Conservation (phyloP, 2,797 vertebrate species). For the Schizothorax lantsangensis region DNA sequence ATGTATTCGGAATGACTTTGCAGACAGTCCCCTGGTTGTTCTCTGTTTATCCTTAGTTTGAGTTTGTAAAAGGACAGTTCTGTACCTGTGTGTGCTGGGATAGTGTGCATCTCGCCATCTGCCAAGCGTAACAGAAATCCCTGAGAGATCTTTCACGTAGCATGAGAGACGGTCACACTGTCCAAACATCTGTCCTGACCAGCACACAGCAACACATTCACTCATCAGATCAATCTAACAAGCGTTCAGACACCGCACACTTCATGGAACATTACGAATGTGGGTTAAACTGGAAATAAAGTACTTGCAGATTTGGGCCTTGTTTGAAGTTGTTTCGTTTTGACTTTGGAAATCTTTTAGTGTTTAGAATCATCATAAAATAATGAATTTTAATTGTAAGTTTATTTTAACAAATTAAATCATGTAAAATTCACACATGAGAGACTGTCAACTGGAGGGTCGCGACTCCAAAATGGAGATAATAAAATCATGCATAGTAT, state of each 20-base stretch:
- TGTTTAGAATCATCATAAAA: conserved; percentile 6
- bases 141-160: conserved; percentile 76
- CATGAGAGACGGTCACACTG: conserved; percentile 76
- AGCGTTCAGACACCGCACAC: neutral
- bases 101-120: conserved; percentile 72
- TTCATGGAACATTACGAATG: neutral
- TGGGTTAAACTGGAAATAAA: neutral
- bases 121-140: conserved; percentile 79
- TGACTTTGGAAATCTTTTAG: neutral
- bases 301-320: neutral
- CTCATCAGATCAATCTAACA: conserved; percentile 70
- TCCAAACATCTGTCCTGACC: conserved; percentile 78
- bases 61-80: conserved; percentile 53
- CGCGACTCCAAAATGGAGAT: neutral
- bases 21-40: conserved; percentile 64
- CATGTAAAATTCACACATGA: neutral
- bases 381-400: neutral
- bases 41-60: conserved; percentile 46
- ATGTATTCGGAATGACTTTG: conserved; percentile 64
- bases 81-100: conserved; percentile 77
- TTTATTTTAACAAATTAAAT: neutral
- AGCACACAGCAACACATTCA: conserved; percentile 66
- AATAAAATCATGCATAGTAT: neutral
- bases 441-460: neutral
- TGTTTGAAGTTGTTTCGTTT: neutral